Evolutionary conservation across 2,797 vertebrate genomes (phyloP), one percentile per base, ranked within the genome.

Genomic region (Cryptoblepharus egeriae): DNA sequence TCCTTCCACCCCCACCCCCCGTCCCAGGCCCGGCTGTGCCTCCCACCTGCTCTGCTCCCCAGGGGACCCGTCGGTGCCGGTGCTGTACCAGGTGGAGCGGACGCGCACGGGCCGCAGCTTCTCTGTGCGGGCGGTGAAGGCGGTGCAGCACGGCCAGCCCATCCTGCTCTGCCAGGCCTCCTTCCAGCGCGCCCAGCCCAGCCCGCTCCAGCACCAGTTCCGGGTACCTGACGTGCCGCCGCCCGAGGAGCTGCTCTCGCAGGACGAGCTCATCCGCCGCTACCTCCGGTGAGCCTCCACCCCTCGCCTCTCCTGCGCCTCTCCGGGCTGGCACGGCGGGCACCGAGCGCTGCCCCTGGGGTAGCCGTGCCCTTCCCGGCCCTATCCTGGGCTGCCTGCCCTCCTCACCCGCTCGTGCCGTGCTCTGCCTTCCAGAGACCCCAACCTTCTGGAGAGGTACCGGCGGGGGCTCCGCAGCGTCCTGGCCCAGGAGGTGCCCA

Each of bases 91-190:
- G 78, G 98, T 99, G 85, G 97, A 99, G 42, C 96, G 97, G 68
- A 98, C 95, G 0, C 96, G 96, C n/a, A 97, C 98, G 0, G 98
- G 98, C 12, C 95, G 87, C 45, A 99, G 98, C 91, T 99, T 99
- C 90, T 96, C 95, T 0, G 97, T 98, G 13, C 97, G 98, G 4
- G 97, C 97, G 0, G 97, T 99, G 77, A 98, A 97, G 91, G 98
- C 98, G 8, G 90, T 99, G 81, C 98, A 99, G 91, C 96, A 97
- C 0, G 98, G 98, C 37, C 91, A 97, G 77, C 95, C 98, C 0
- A 99, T 99, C 84, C 94, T 99, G 70, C 98, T 95, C 92, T 98
- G 96, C 89, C 98, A 98, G 88, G 97, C 96, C 0, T 99, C 98
- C 77, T 99, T 99, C 92, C 98, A 99, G 75, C 89, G 84, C 88